Evolutionary conservation across 2,888 invertebrate species (phyloP), one percentile per base, ranked within the genome.

Genomic region (Glyphotaelius pellucidus): DNA sequence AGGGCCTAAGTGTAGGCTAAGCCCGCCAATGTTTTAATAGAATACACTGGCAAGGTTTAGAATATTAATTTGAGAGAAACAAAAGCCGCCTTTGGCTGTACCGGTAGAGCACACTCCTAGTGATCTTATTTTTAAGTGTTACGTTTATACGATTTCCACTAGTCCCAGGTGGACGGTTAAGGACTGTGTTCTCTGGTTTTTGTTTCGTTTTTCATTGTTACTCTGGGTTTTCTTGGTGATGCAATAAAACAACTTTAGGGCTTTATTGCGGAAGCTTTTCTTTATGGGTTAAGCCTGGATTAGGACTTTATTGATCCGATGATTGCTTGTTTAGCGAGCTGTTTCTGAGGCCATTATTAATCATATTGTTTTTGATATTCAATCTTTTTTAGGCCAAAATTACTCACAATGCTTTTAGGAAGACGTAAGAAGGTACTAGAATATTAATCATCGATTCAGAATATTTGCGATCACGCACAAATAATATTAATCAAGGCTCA

Each of bases 231-330:
- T 83, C 89, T 91, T 35, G 25, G 85, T 32, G 38, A 80, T 80
- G 86, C 79, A 87, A 80, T 87, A 91, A 91, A 91, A 80, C 86
- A 87, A 87, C 86, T 86, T 47, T 80, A 42, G 15, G 12, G 83
- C 81, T 83, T 88, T 91, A 67, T 81, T 89, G 83, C 67, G 31
- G 67, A 83, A 85, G 86, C 85, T 88, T n/a, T 67, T 80, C 89
- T 89, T 89, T 91, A 42, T 90, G 52, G 92, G 90, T 92, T 93
- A 92, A 93, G 90, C 91, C 91, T 67, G 92, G 92, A 92, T 92
- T 92, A 90, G 91, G 92, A 90, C 90, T 90, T 91, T 90, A 88
- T 91, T 89, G 89, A 92, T 91, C 91, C 90, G 91, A 90, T 91
- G 80, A 83, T 83, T 32, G 32, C 35, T 19, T 83, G 25, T 83